Evolutionary conservation across 2,113 vertebrate species (phyloP), one percentile per base, ranked within the genome.

Genomic region (Pteruthius melanotis): DNA sequence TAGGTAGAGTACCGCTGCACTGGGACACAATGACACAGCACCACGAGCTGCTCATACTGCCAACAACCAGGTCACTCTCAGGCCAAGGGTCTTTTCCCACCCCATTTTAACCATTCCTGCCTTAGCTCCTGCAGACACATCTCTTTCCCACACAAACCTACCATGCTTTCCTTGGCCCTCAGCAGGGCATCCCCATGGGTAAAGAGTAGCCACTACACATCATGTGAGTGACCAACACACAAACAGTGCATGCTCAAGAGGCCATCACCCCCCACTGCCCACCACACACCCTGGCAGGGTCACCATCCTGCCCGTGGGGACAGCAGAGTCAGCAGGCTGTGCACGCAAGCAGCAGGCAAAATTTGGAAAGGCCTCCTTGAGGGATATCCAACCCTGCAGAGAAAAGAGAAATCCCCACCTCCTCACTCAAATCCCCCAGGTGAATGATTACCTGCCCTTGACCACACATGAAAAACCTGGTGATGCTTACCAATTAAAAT

Each of bases 31-130:
- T 3, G 2, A 66, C 3, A 9, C 11, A 81, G 60, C 64, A 56
- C 26, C 1, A 0, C 4, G 4, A 83, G 23, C 40, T 71, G n/a
- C n/a, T 76, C 11, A 0, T n/a, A 15, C 18, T 45, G 57, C 76
- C 52, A 63, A 16, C n/a, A 60, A 13, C 15, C 79, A 88, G 35
- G 47, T 69, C 47, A 42, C 10, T 72, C 31, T 15, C 31, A 44
- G 23, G 33, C 26, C 63, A 28, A 76, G 35, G 47, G 52, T 45
- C 52, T 56, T 90, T 69, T 12, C 31, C 11, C 21, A 19, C 2
- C 3, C 39, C 37, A 2, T 14, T 9, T 50, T 50, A 83, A 40
- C 40, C 16, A 23, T 42, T 75, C 28, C n/a, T 61, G 14, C 33
- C 44, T 60, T 33, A 53, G 44, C 35, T 94, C 44, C 50, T 42